Conservation (phyloP, 2,888 invertebrate species). For the Eudasyphora cyanicolor region DNA sequence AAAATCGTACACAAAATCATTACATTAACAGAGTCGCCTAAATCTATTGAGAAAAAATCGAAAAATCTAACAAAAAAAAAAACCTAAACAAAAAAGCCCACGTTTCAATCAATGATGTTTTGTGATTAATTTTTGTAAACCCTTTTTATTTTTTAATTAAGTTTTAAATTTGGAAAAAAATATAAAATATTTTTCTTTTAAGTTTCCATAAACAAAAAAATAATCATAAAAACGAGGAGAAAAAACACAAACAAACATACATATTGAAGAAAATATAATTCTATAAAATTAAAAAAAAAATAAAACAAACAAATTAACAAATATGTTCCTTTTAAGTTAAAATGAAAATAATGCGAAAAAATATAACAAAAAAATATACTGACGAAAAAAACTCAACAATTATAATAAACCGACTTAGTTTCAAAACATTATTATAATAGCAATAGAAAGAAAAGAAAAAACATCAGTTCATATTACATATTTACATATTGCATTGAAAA, state of each 20-base stretch:
- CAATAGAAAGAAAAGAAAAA: not conserved
- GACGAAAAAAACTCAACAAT: slow-evolving; percentile 12
- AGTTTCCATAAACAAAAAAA: slow-evolving; percentile 17
- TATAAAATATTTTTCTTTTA: slow-evolving; percentile 31
- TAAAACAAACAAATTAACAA: not conserved
- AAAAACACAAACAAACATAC: slow-evolving; percentile 21
- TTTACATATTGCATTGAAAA: not conserved
- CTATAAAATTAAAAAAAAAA: slow-evolving; percentile 30
- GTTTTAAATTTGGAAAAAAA: slow-evolving; percentile 23
- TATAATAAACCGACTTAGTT: slow-evolving; percentile 1
- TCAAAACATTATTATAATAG: not conserved
- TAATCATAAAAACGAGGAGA: not conserved
- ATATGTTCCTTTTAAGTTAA: slow-evolving; percentile 62
- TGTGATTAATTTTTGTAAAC: slow-evolving; percentile 73
- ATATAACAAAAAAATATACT: not conserved
- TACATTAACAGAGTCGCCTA: slow-evolving; percentile 78
- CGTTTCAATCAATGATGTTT: slow-evolving; percentile 78
- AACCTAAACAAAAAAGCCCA: slow-evolving; percentile 61
- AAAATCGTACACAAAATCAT: slow-evolving; percentile 48
- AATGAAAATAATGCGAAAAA: slow-evolving; percentile 5
- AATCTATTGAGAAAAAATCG: slow-evolving; percentile 69
- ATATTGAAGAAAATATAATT: slow-evolving; percentile 37
- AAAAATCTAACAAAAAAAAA: slow-evolving; percentile 50
- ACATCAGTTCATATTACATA: not conserved
- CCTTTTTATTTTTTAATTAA: slow-evolving; percentile 9